Conservation (phyloP, 2,113 vertebrate species). For the Barbus barbus region DNA sequence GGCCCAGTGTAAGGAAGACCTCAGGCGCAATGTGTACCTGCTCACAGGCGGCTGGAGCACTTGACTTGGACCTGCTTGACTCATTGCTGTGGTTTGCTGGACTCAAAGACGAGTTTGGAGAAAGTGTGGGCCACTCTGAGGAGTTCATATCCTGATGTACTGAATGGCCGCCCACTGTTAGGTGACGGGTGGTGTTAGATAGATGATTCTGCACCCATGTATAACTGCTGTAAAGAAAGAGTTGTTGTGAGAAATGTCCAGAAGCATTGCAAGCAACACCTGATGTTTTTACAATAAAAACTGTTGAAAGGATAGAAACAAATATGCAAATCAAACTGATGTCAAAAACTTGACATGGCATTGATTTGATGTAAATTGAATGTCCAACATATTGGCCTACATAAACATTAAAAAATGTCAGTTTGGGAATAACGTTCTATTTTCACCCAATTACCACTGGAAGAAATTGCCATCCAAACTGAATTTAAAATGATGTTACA, state of each 20-base stretch:
- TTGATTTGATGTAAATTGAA: no score
- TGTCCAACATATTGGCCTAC: no score
- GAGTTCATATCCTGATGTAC: constrained; percentile 33
- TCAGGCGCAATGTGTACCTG: constrained; percentile 57
- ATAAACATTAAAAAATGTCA: no score
- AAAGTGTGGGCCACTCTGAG: not conserved
- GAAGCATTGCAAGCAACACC: not conserved
- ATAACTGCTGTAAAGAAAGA: constrained; percentile 17
- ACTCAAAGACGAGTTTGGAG: constrained; percentile 15
- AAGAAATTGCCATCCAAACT: no score
- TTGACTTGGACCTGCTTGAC: constrained; percentile 1
- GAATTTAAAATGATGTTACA: no score
- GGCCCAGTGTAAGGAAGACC: constrained; percentile 88
- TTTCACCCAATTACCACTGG: no score
- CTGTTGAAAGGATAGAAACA: not conserved
- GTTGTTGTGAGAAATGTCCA: not conserved
- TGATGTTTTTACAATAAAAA: not conserved
- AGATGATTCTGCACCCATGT: no score
- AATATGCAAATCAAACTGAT: no score
- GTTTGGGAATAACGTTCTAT: no score
- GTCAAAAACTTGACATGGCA: no score
- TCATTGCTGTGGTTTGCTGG: not conserved
- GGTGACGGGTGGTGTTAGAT: not conserved
- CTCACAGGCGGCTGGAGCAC: constrained; percentile 32
- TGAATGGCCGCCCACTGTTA: not conserved